Conservation (phyloP, 1,140 invertebrate species). For the Asobara japonica region DNA sequence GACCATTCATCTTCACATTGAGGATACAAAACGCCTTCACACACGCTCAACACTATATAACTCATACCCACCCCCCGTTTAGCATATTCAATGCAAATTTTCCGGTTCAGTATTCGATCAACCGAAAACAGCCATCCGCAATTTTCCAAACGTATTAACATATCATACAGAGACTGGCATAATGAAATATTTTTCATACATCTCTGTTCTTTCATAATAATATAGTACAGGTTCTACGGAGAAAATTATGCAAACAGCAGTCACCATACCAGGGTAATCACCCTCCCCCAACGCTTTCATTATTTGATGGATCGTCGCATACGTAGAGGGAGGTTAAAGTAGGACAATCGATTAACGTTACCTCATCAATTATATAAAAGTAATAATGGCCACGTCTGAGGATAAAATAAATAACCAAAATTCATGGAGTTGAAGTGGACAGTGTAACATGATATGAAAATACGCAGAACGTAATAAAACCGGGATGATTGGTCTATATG, state of each 20-base stretch:
- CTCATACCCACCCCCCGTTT: constrained; percentile 29
- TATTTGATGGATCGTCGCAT: constrained; percentile 26
- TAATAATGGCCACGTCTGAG: background rate
- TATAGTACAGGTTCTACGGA: constrained; percentile 8
- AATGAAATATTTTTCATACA: constrained; percentile 11
- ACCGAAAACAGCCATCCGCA: constrained; percentile 30
- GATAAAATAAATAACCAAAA: no score
- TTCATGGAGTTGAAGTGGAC: no score
- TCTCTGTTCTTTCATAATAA: background rate
- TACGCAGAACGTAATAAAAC: no score
- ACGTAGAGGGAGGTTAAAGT: constrained; percentile 23
- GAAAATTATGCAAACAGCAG: constrained; percentile 17
- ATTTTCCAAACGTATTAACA: background rate
- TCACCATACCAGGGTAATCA: constrained; percentile 22
- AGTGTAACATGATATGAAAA: no score
- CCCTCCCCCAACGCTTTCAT: constrained; percentile 16
- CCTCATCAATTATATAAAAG: background rate
- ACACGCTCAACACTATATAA: constrained; percentile 36
- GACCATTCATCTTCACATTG: background rate
- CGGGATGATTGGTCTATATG: no score
- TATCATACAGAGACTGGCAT: background rate
- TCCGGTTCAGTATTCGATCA: constrained; percentile 46
- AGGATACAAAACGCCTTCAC: background rate
- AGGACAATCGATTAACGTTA: background rate
- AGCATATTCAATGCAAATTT: constrained; percentile 47